Conservation (phyloP, 2,113 vertebrate genomes). For the Campylomormyrus tamandua region DNA sequence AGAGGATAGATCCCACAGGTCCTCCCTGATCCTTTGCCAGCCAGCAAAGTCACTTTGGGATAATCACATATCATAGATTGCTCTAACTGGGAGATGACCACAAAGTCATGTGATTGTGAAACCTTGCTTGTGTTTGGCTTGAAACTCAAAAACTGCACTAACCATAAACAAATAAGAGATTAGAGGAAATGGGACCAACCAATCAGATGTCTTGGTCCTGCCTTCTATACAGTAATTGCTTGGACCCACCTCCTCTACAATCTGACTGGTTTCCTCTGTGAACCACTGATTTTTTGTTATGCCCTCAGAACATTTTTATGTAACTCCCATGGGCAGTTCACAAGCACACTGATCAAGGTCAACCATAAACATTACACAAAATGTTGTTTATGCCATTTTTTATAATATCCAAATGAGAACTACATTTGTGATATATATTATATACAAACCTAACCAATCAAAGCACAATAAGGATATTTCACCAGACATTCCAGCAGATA, state of each 20-base stretch:
- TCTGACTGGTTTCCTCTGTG: not conserved
- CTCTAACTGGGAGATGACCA: not conserved
- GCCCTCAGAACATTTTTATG: not conserved
- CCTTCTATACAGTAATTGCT: no score
- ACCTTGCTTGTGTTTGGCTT: not conserved
- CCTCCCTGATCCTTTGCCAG: not conserved
- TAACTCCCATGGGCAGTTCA: not conserved
- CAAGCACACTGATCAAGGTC: not conserved
- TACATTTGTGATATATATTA: not conserved
- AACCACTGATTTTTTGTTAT: not conserved
- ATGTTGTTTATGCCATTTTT: not conserved
- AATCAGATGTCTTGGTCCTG: not conserved
- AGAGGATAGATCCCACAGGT: not conserved
- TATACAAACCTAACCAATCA: not conserved
- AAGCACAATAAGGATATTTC: not conserved
- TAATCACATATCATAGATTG: not conserved
- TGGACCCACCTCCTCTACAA: not conserved
- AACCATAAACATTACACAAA: not conserved
- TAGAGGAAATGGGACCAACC: not conserved
- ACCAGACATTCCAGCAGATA: not conserved
- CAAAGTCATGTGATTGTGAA: not conserved
- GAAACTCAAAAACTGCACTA: not conserved
- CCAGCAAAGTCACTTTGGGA: not conserved
- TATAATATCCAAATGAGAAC: not conserved
- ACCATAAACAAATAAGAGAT: not conserved